Conservation (phyloP, 1,140 invertebrate genomes). For the Leptinotarsa defecta region DNA sequence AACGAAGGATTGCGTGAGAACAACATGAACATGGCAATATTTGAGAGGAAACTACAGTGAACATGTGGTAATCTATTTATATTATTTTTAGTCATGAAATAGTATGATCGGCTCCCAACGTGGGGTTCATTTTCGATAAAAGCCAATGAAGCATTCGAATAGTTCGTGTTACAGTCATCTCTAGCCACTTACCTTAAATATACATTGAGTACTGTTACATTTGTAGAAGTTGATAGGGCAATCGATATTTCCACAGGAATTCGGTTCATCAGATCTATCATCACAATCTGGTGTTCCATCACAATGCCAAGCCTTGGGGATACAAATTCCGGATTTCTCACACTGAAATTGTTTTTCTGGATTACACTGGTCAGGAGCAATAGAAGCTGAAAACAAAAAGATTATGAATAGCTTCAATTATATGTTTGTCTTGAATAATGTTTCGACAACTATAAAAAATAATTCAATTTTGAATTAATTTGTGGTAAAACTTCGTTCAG, state of each 20-base stretch:
- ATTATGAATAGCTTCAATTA: constrained; percentile 17
- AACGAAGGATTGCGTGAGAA: constrained; percentile 14
- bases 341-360: constrained; percentile 89
- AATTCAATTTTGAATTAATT: no score
- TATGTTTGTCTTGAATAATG: neutral
- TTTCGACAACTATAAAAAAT: no score
- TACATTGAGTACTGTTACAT: constrained; percentile 86
- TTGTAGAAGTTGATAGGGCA: constrained; percentile 81
- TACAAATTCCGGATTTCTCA: constrained; percentile 84
- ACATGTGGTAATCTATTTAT: no score
- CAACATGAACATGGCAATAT: neutral
- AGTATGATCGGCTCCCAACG: no score
- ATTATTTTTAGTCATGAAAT: no score
- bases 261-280: constrained; percentile 89
- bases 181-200: constrained; percentile 69
- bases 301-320: constrained; percentile 92
- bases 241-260: constrained; percentile 77
- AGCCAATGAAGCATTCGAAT: no score
- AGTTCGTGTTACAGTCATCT: no score
- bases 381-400: constrained; percentile 61
- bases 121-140: no score
- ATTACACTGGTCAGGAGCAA: constrained; percentile 85
- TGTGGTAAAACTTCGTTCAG: neutral
- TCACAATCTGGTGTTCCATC: constrained; percentile 92
- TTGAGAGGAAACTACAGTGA: no score